A percentile compares a stretch with the other conserved stretches of the same genome.
phyloP scores from a whole-genome alignment of 2,797 vertebrate species.

The Vireo griseus region DNA sequence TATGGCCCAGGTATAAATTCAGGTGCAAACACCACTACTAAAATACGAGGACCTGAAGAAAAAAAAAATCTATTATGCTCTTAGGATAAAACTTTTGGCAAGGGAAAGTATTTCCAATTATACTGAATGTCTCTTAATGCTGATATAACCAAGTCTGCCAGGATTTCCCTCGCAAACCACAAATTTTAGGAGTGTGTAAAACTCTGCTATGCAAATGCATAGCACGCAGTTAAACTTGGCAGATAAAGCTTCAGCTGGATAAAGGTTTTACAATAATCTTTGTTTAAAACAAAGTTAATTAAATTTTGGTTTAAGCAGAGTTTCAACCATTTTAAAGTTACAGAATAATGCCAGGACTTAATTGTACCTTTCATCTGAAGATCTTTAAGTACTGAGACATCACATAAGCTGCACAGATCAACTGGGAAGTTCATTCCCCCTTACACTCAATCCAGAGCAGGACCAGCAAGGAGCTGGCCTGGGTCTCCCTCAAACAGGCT shows the following conservation, averaged over 20 bases:
- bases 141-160: neutral
- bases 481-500: neutral
- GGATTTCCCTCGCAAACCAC: neutral
- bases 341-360: neutral
- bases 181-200: neutral
- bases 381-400: neutral
- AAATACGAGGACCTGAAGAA: neutral
- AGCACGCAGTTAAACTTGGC: neutral
- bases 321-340: neutral
- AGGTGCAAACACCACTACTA: neutral
- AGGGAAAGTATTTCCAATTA: neutral
- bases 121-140: neutral
- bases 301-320: neutral
- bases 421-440: neutral
- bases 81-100: neutral
- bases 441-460: neutral
- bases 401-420: fast-evolving
- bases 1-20: neutral
- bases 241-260: neutral
- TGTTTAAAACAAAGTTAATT: slow-evolving; percentile 24
- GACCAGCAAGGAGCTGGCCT: neutral
- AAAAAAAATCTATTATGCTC: neutral
- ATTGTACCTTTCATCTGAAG: neutral
- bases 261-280: neutral
- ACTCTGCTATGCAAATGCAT: neutral